A percentile compares a stretch with the other conserved stretches of the same genome.
These are phyloP conservation scores for Heterohyrax brucei DNA, from an alignment of 2,797 vertebrate genomes.

Conservation along the genomic window DNA sequence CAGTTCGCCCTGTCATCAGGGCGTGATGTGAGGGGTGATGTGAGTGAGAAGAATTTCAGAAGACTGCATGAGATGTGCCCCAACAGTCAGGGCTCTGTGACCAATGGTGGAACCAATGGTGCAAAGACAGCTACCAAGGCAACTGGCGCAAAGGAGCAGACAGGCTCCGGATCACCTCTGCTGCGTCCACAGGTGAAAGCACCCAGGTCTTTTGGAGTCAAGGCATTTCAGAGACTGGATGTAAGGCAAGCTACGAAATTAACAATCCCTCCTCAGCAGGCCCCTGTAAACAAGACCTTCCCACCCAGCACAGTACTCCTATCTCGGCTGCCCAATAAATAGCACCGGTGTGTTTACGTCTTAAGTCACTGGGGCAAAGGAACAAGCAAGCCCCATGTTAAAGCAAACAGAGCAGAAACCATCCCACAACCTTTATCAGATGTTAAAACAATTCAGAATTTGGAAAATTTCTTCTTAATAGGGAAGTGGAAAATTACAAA, in stretches of 20 bases:
- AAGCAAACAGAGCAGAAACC: conserved; percentile 61
- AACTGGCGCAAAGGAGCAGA: not conserved
- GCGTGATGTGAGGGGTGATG: not conserved
- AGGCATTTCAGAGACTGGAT: conserved; percentile 33
- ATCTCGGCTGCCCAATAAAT: conserved; percentile 44
- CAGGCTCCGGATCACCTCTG: not conserved
- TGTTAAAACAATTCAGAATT: conserved; percentile 57
- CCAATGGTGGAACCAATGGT: not conserved
- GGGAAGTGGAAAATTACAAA: conserved; percentile 82
- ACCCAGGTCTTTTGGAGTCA: not conserved
- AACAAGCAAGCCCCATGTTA: conserved; percentile 41
- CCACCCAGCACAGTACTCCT: not conserved
- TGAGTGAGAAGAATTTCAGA: not conserved
- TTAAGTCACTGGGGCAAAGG: conserved; percentile 33
- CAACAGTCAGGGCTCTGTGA: not conserved
- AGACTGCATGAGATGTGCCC: not conserved
- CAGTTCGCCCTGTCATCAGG: conserved; percentile 29
- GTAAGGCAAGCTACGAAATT: not conserved
- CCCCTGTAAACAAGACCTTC: not conserved
- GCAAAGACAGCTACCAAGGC: not conserved
- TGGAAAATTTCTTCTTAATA: conserved; percentile 83
- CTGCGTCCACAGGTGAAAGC: not conserved
- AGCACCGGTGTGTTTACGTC: conserved; percentile 60
- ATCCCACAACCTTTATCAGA: conserved; percentile 75
- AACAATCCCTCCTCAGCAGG: not conserved